phyloP scores from a whole-genome alignment of 1,140 invertebrate genomes.

The Brachionus asplanchnoidis region DNA sequence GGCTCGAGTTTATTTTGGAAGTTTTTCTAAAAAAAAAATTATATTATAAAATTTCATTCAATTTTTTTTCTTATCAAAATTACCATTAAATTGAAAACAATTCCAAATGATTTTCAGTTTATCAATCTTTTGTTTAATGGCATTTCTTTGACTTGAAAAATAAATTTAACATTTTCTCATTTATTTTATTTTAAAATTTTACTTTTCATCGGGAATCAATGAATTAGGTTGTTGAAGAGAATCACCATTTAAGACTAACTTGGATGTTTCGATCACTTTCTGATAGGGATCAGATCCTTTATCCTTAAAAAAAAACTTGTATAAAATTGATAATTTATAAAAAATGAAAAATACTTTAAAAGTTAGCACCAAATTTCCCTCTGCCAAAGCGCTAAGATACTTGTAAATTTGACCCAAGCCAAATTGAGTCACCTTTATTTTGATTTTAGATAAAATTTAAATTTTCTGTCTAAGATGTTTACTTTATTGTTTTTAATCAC shows the following conservation, averaged over 20 bases:
- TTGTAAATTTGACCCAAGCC: background rate
- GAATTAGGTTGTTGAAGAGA: background rate
- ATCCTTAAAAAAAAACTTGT: background rate
- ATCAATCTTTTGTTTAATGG: background rate
- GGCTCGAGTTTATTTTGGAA: slow-evolving; percentile 3
- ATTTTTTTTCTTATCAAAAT: background rate
- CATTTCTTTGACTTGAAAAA: background rate
- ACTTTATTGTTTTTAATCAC: background rate
- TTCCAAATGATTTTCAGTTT: background rate
- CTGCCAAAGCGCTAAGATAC: background rate
- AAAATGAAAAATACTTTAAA: background rate
- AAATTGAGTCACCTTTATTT: background rate
- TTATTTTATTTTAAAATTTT: background rate
- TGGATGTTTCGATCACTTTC: background rate
- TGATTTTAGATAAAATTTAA: background rate
- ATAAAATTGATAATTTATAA: background rate
- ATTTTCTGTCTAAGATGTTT: background rate
- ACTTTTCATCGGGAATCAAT: background rate
- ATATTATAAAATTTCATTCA: background rate
- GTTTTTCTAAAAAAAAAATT: slow-evolving; percentile 14
- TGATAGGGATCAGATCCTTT: background rate
- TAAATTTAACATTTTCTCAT: background rate
- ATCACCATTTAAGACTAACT: background rate
- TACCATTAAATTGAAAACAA: slow-evolving; percentile 33
- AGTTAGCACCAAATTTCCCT: slow-evolving; percentile 27